Evolutionary conservation across 2,888 invertebrate genomes (phyloP).

Genomic region (Agrotis clavis): DNA sequence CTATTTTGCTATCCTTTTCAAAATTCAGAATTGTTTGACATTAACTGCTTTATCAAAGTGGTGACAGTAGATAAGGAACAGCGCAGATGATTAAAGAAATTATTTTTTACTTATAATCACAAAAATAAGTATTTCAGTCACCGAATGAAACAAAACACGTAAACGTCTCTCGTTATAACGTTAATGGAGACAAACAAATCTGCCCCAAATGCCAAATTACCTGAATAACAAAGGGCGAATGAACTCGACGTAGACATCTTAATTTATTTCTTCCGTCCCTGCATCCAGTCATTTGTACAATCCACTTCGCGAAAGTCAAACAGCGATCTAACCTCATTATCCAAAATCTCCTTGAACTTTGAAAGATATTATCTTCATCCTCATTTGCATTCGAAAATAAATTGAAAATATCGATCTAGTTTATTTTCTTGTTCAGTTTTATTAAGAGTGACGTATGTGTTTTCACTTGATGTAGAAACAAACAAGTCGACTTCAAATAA

Average conservation of each 20-base stretch:
- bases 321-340: slow-evolving; percentile 15
- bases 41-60: background rate
- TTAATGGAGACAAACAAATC: slow-evolving; percentile 11
- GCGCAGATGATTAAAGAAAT: too few relatives aligned
- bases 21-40: background rate
- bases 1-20: background rate
- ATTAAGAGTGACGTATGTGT: slow-evolving; percentile 26
- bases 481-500: slow-evolving; percentile 41
- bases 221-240: slow-evolving; percentile 15
- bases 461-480: slow-evolving; percentile 21
- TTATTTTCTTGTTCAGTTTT: slow-evolving; percentile 30
- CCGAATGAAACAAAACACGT: slow-evolving; percentile 1
- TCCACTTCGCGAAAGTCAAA: slow-evolving; percentile 21
- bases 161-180: background rate
- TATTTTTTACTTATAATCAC: background rate
- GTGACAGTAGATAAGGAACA: too few relatives aligned
- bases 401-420: background rate
- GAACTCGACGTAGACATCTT: slow-evolving; percentile 10
- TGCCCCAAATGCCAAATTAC: slow-evolving; percentile 14
- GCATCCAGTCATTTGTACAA: slow-evolving; percentile 23
- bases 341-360: slow-evolving; percentile 14
- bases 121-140: background rate
- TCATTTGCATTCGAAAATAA: slow-evolving; percentile 8
- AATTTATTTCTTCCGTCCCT: slow-evolving; percentile 22
- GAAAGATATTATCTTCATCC: background rate